Conservation (phyloP, 1,140 invertebrate species). For the Drosophila ironensis region DNA sequence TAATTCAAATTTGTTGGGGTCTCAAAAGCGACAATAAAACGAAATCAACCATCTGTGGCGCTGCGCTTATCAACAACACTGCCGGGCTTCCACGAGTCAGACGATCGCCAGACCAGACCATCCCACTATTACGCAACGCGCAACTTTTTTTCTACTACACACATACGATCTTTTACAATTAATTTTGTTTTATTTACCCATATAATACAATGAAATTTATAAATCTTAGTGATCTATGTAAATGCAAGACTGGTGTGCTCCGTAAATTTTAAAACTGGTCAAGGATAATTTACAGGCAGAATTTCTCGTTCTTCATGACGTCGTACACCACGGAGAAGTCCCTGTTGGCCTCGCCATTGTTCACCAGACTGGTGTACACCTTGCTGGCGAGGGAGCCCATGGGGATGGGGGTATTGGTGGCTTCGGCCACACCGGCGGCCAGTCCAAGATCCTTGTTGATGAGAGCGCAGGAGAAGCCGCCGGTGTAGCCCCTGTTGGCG, state of each 20-base stretch:
- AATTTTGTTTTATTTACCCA: background rate
- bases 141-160: slow-evolving; percentile 30
- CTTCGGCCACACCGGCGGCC: slow-evolving; percentile 91
- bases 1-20: slow-evolving; percentile 32
- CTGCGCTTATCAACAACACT: slow-evolving; percentile 34
- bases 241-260: slow-evolving; percentile 75
- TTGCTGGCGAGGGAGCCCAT: slow-evolving; percentile 95
- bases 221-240: slow-evolving; percentile 41
- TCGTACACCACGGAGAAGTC: slow-evolving; percentile 97
- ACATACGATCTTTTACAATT: background rate
- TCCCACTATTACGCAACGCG: slow-evolving; percentile 43
- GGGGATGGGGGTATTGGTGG: slow-evolving; percentile 88
- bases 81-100: slow-evolving; percentile 4
- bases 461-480: slow-evolving; percentile 89
- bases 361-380: slow-evolving; percentile 90
- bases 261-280: no score
- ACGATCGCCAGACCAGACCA: slow-evolving; percentile 5
- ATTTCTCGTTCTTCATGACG: slow-evolving; percentile 86
- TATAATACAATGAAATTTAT: slow-evolving; percentile 28
- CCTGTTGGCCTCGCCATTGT: slow-evolving; percentile 90
- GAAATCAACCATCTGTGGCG: slow-evolving; percentile 17
- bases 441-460: slow-evolving; percentile 98
- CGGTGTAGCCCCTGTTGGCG: slow-evolving; percentile 93
- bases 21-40: slow-evolving; percentile 19
- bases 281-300: slow-evolving; percentile 63